phyloP scores from a whole-genome alignment of 2,113 vertebrate genomes.

The Parus major region DNA sequence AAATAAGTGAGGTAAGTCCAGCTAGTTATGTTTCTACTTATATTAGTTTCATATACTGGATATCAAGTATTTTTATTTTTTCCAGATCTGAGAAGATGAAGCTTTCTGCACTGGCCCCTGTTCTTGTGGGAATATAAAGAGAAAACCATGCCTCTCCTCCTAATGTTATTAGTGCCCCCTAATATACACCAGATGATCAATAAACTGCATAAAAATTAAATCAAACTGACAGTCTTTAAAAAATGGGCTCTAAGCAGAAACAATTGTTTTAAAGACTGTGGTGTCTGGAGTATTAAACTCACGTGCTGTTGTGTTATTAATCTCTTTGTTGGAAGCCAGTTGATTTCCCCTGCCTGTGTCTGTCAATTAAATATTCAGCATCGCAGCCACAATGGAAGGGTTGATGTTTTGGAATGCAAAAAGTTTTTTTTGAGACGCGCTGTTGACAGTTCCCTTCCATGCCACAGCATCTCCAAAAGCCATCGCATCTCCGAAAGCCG shows the following conservation, averaged over 20 bases:
- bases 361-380: conserved; percentile 66
- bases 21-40: conserved; percentile 45
- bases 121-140: conserved; percentile 67
- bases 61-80: conserved; percentile 65
- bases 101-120: conserved; percentile 52
- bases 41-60: neutral
- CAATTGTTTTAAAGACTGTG: conserved; percentile 66
- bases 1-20: conserved; percentile 39
- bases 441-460: conserved; percentile 29
- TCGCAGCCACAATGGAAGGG: conserved; percentile 9
- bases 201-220: conserved; percentile 75
- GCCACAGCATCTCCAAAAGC: neutral
- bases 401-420: conserved; percentile 30
- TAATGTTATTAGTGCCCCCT: conserved; percentile 65
- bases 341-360: conserved; percentile 59
- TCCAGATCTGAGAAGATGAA: conserved; percentile 63
- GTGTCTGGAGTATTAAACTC: conserved; percentile 75
- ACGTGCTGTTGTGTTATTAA: conserved; percentile 72
- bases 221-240: conserved; percentile 71
- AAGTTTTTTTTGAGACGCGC: neutral
- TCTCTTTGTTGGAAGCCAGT: conserved; percentile 69
- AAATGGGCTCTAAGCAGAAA: conserved; percentile 71
- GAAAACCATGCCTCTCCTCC: conserved; percentile 63
- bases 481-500: neutral
- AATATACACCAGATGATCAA: conserved; percentile 78